Evolutionary conservation across 2,888 invertebrate genomes (phyloP), one percentile per base, ranked within the genome.

Genomic region (Scaptomyza parva): DNA sequence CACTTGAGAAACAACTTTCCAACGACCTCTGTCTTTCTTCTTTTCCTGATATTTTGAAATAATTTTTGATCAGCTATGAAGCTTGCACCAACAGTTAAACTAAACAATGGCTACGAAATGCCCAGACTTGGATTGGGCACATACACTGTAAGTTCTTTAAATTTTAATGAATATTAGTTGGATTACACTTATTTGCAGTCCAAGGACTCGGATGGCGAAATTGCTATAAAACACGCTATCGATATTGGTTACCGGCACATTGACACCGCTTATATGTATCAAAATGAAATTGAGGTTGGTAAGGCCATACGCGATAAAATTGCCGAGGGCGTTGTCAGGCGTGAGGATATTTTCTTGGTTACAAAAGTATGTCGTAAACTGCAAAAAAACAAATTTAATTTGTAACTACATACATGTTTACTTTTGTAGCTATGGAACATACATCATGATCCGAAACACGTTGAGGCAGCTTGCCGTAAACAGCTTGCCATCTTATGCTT

Each of bases 231-330:
- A 83, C 93, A 94, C 86, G 96, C 96, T 1, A 94, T 96, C 51
- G 94, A 95, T 76, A 91, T 93, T 54, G 96, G 96, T 6, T 96
- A 96, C 88, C 93, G 96, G 9, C 95, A 95, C 86, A 93, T 96
- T 67, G 96, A 92, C 28, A 91, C 91, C 81, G 94, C 95, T 35
- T 93, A 92, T 74, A 93, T 94, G 26, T 96, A 96, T 88, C 93
- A 93, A 65, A 95, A 95, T 73, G 95, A 95, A 88, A 92, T 93
- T 55, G 95, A 95, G 92, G 93, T 96, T 12, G 96, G 96, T 6
- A 93, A 91, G 48, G 95, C 94, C 0, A 89, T 96, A 28, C 90
- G 92, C 7, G 93, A 92, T 3, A 95, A 95, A 91, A 92, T 95
- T 50, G 89, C 89, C 0, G 94, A 95, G 72, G 95, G 95, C 1